phyloP scores from a whole-genome alignment of 2,113 vertebrate species.

The Leptobrachium ailaonicum region DNA sequence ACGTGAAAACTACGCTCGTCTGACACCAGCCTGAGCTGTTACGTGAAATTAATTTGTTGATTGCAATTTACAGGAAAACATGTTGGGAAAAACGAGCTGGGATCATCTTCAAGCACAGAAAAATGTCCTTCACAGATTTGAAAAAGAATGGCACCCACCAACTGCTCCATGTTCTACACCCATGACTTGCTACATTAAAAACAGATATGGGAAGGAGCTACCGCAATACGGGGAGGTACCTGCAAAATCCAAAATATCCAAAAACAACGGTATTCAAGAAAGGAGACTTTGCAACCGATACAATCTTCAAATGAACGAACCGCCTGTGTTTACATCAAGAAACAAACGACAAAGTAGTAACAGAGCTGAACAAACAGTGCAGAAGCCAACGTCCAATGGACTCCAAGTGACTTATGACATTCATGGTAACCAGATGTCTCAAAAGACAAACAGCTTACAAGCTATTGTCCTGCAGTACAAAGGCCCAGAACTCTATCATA shows the following conservation, averaged over 20 bases:
- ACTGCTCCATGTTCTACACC: constrained; percentile 31
- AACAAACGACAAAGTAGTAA: background rate
- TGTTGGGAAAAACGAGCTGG: constrained; percentile 18
- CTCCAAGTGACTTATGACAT: background rate
- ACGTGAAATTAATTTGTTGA: background rate
- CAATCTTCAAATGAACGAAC: constrained; percentile 27
- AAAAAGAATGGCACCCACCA: constrained; percentile 32
- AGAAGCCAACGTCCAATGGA: background rate
- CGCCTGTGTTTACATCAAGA: background rate
- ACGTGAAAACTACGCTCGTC: no score
- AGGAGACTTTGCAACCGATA: constrained; percentile 21
- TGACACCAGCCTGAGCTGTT: background rate
- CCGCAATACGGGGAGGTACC: background rate
- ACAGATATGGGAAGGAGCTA: background rate
- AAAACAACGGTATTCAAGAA: background rate
- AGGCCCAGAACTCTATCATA: constrained; percentile 5
- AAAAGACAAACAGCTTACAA: constrained; percentile 19
- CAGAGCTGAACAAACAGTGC: background rate
- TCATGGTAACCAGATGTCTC: background rate
- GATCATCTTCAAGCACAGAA: constrained; percentile 16
- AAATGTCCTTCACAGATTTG: constrained; percentile 12
- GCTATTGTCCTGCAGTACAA: constrained; percentile 14
- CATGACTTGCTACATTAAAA: constrained; percentile 9
- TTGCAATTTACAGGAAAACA: background rate
- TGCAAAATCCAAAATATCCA: background rate